Percentiles rank a stretch among this genome's conserved stretches.
Conservation (phyloP, 2,797 vertebrate genomes). For the Gorsachius magnificus region DNA sequence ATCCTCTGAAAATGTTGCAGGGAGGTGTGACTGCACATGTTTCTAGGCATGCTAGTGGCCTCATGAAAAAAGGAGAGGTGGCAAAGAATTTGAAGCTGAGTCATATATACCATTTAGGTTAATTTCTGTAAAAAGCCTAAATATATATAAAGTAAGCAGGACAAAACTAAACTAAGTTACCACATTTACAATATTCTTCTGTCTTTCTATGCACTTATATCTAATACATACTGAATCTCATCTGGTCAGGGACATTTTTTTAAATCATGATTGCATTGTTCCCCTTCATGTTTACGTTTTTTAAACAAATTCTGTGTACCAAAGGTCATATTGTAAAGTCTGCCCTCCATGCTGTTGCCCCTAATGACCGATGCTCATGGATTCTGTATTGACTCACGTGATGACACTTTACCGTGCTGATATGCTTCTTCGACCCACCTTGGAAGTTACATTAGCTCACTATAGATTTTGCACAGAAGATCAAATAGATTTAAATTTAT, state of each 20-base stretch:
- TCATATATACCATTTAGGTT: neutral
- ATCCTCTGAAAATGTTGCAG: neutral
- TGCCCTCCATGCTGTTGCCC: neutral
- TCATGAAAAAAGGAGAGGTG: neutral
- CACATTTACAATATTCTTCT: neutral
- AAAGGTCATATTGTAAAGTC: neutral
- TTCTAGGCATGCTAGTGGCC: neutral
- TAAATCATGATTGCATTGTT: neutral
- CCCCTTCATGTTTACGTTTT: neutral
- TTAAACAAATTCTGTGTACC: neutral
- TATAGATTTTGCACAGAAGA: constrained; percentile 39
- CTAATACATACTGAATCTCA: neutral
- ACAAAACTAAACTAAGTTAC: neutral
- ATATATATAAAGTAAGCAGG: neutral
- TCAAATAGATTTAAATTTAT: constrained; percentile 63
- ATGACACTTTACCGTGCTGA: neutral
- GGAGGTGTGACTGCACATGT: neutral
- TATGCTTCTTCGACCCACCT: neutral
- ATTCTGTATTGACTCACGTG: neutral
- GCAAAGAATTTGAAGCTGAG: neutral
- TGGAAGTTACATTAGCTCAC: constrained; percentile 2
- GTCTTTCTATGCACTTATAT: neutral
- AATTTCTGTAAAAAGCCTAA: neutral
- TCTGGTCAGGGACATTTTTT: neutral
- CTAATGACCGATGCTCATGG: neutral